Conservation (phyloP, 2,888 invertebrate species). For the Kryphioiulus occultus region DNA sequence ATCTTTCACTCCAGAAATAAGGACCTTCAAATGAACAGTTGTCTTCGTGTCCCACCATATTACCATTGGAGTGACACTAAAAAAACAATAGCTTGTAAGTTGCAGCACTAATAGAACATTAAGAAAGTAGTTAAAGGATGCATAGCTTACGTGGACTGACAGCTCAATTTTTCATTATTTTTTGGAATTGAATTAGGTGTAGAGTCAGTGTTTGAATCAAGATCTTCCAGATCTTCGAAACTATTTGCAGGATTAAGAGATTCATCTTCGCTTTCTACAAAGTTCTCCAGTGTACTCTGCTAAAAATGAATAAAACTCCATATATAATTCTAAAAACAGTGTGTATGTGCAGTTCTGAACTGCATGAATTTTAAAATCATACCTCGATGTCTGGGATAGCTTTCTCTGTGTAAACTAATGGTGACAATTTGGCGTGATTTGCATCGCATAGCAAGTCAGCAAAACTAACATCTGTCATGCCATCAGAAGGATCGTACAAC, state of each 20-base stretch:
- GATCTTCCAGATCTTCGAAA: neutral
- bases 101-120: neutral
- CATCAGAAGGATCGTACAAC: slow-evolving; percentile 35
- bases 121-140: neutral
- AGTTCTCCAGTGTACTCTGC: no score
- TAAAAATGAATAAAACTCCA: no score
- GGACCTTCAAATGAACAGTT: neutral
- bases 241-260: neutral
- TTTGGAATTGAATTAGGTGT: neutral
- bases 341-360: no score
- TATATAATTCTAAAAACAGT: no score
- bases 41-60: neutral
- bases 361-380: no score
- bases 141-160: neutral
- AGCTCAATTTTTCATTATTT: neutral
- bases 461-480: neutral
- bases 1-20: neutral
- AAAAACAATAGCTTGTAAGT: neutral
- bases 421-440: neutral
- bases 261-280: neutral
- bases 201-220: neutral
- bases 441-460: neutral
- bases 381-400: no score
- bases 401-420: neutral
- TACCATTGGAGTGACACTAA: neutral